Evolutionary conservation across 2,113 vertebrate genomes (phyloP), one percentile per base, ranked within the genome.

Genomic region (Calonectris borealis): DNA sequence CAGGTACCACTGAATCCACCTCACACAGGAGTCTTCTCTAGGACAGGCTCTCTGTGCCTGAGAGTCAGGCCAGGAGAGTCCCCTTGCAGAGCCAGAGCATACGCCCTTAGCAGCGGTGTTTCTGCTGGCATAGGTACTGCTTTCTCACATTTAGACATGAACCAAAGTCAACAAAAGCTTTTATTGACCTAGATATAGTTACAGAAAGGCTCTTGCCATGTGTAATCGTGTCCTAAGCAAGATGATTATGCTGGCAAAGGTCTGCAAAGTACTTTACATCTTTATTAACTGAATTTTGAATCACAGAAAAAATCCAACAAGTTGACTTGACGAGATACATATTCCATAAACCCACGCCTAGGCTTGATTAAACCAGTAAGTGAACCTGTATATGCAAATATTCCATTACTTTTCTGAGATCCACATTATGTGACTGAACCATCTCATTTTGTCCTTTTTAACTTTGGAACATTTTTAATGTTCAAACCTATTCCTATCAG

Each of bases 101-200:
- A 22, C 13, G 0, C 19, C 36, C 62, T 60, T 55, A 90, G 70
- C 70, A 88, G 54, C 5, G 1, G 27, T 46, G 40, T 81, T 94
- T 83, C 68, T 83, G 76, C 64, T 95, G 76, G 72, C 77, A 58
- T 38, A 80, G 49, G 75, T 52, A 49, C 10, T 36, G 31, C 51
- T 20, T 91, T 70, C 60, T 86, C 77, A 86, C 38, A 54, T 86
- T 93, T 78, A 75, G 55, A 52, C 12, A 44, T 9, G 52, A 93
- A 76, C 22, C 71, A 83, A 91, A 80, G 75, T 79, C 87, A 96
- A 88, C 36, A 93, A 77, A 94, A 57, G 21, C 24, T 86, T 88
- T 79, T 42, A 17, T 46, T 80, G 75, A 73, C 71, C 36, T 54
- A 90, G 58, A 58, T 58, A 49, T 0, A 83, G 27, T 83, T 62